Evolutionary conservation across 2,797 vertebrate genomes (phyloP), one percentile per base, ranked within the genome.

Genomic region (Chelonia mydas): DNA sequence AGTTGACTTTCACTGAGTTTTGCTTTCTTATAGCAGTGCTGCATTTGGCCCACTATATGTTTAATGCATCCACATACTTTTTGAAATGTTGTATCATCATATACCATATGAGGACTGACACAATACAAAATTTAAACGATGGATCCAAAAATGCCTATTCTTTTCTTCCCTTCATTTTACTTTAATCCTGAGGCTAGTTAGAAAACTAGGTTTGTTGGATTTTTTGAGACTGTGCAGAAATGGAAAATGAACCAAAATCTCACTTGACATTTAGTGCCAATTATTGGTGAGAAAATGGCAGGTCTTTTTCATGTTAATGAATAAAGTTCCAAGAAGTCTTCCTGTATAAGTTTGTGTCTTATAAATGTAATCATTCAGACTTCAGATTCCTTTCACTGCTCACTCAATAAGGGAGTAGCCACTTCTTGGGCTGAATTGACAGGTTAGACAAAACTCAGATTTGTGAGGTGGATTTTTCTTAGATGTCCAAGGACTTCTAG

Each of bases 221-320:
- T 90, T 94, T 91, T 86, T 83, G 5, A 90, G 84, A 51, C 55
- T 83, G 27, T 88, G 6, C 49, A 81, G 45, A 88, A 85, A 23
- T 84, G 88, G 79, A 25, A 90, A 78, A 16, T 50, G 2, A 83
- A 86, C 57, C 45, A 84, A 91, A 95, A 17, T 94, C 68, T 91
- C 27, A 27, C n/a, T 93, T 93, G 91, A 93, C 83, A 16, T 59
- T 92, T 88, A 90, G 55, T 95, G 86, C n/a, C 87, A 90, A 1
- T 93, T 96, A 87, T 88, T 90, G 83, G 31, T 92, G 91, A 84
- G 90, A 90, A 88, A 81, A 89, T 93, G 92, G 37, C 49, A 92
- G 88, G 76, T 5, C 53, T 84, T 90, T 89, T 94, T 94, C 41
- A 6, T 90, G 90, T 76, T 94, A 91, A 93, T 87, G 87, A 89